Evolutionary conservation across 2,797 vertebrate genomes (phyloP), one percentile per base, ranked within the genome.

Genomic region (Ptychobarbus kaznakovi): DNA sequence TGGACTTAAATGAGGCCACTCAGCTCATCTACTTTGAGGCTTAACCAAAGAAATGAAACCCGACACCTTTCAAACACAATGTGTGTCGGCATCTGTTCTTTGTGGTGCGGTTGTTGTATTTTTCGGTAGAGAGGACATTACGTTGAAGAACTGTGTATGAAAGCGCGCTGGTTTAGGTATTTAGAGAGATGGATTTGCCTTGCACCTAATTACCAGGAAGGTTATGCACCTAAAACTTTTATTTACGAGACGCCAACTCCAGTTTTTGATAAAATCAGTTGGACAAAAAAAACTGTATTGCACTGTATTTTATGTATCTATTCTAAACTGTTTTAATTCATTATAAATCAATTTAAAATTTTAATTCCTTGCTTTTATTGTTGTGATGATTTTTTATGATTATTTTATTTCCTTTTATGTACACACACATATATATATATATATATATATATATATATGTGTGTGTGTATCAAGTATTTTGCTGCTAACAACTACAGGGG

Each of bases 21-120:
- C 89, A 83, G 86, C 91, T 80, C 89, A 56, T 92, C 86, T 65
- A 91, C 91, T 90, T 91, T 86, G 88, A 87, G 87, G 91, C 91
- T 94, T 94, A 81, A 87, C 86, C 76, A 82, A 79, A 86, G 88
- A 83, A 86, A 86, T 72, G 81, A 86, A 85, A 89, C 44, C 81
- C 4, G 65, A 88, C 87, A 87, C 86, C 84, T 82, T 89, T 85
- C 80, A 86, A 87, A 89, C 87, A 83, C 83, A 81, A 53, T 38
- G 49, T 35, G 16, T 44, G 84, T 56, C n/a, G 70, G 79, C 61
- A 74, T 84, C 69, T 68, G 32, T 80, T 87, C 65, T 66, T 72
- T 81, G 79, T 85, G 68, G 11, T 61, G 69, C 58, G 82, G 88
- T 90, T 89, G 88, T 87, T 83, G 87, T 79, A 81, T 82, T 86